A percentile compares a stretch with the other conserved stretches of the same genome.
Evolutionary conservation across 2,888 invertebrate species (phyloP).

Genomic region (Ramazzottius varieornatus): DNA sequence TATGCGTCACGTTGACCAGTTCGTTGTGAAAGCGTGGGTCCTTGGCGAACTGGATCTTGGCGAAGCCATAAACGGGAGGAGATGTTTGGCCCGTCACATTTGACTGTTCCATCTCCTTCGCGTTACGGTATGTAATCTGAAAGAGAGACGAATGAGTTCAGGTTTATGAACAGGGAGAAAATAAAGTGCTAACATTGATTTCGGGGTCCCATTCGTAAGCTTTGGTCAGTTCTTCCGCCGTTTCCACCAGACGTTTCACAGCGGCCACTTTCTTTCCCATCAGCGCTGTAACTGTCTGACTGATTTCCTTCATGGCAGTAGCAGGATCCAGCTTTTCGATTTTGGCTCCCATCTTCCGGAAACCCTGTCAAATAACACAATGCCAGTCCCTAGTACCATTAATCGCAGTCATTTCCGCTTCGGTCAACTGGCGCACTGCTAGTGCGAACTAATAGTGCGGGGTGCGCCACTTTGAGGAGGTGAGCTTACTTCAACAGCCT

Average conservation of each 20-base stretch:
- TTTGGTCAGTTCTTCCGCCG: conserved; percentile 41
- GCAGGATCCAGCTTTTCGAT: conserved; percentile 52
- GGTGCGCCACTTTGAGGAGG: background rate
- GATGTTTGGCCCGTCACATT: conserved; percentile 14
- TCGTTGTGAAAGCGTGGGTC: conserved; percentile 48
- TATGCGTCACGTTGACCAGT: conserved; percentile 45
- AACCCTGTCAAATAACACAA: background rate
- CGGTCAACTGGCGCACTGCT: too few species aligned
- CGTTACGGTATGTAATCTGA: conserved; percentile 38
- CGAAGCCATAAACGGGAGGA: background rate
- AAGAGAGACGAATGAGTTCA: conserved; percentile 24
- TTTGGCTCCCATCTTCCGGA: conserved; percentile 17
- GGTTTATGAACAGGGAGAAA: conserved; percentile 10
- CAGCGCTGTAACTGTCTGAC: conserved; percentile 54
- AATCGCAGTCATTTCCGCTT: too few species aligned
- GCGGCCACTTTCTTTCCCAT: conserved; percentile 63
- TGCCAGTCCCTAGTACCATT: too few species aligned
- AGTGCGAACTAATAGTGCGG: background rate
- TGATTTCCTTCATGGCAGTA: conserved; percentile 47
- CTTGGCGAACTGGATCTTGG: conserved; percentile 22
- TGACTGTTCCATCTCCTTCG: conserved; percentile 44
- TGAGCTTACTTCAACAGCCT: background rate
- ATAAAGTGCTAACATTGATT: conserved; percentile 8
- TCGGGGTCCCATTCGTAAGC: conserved; percentile 29
- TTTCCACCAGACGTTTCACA: conserved; percentile 50